Evolutionary conservation across 2,888 invertebrate genomes (phyloP).

Genomic region (Ophion obscuratus): DNA sequence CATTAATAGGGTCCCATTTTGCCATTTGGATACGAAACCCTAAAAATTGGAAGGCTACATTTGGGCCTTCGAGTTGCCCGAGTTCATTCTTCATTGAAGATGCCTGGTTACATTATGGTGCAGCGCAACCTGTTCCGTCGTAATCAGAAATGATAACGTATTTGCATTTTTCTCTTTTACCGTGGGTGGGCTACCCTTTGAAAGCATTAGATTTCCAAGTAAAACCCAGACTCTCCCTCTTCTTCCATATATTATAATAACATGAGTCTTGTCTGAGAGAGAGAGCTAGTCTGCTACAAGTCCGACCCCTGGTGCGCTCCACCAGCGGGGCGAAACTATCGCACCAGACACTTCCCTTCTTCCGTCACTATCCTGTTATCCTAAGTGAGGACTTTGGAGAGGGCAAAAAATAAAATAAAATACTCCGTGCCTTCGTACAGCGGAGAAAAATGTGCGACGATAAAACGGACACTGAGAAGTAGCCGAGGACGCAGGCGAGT

Average conservation of each 20-base stretch:
- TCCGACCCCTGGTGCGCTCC: conserved; percentile 43
- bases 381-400: conserved; percentile 39
- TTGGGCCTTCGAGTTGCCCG: too few species aligned
- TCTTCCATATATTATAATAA: conserved; percentile 15
- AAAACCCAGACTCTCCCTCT: conserved; percentile 10
- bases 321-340: conserved; percentile 38
- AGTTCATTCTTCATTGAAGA: too few species aligned
- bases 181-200: conserved; percentile 19
- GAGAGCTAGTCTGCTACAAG: conserved; percentile 12
- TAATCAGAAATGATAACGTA: conserved; percentile 41
- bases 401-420: conserved; percentile 5
- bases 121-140: conserved; percentile 4
- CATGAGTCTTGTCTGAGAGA: conserved; percentile 43
- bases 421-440: conserved; percentile 9
- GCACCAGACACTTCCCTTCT: conserved; percentile 37
- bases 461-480: conserved; percentile 53
- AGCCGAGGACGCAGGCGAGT: conserved; percentile 23
- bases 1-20: too few species aligned
- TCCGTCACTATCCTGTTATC: conserved; percentile 45
- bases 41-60: too few species aligned
- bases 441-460: conserved; percentile 50
- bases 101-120: too few species aligned
- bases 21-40: too few species aligned
- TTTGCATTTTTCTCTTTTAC: conserved; percentile 26
- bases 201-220: conserved; percentile 24